Evolutionary conservation across 2,797 vertebrate genomes (phyloP).

Genomic region (Ctenopoma multispine): DNA sequence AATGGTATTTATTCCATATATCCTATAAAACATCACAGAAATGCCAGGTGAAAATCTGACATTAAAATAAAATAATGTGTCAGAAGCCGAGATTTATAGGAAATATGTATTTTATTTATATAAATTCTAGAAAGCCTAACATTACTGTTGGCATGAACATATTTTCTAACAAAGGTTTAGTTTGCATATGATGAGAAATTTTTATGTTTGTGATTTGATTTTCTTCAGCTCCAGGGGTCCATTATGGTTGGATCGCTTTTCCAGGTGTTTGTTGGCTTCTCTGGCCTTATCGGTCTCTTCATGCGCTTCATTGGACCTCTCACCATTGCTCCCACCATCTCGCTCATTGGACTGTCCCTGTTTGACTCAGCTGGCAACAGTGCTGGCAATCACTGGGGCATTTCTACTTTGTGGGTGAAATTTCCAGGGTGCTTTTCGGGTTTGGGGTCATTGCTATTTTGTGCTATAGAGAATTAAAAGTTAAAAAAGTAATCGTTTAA

Average conservation of each 20-base stretch:
- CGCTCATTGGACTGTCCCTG: constrained; percentile 92
- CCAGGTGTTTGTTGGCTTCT: constrained; percentile 94
- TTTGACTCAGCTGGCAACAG: constrained; percentile 89
- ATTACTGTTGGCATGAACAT: no score
- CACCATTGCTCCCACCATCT: constrained; percentile 96
- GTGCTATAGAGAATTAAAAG: no score
- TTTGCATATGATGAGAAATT: no score
- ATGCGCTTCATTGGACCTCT: constrained; percentile 96
- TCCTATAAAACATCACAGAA: no score
- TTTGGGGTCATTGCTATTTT: background rate
- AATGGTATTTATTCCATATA: background rate
- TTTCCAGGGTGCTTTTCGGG: background rate
- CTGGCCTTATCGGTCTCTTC: constrained; percentile 94
- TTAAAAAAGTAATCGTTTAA: no score
- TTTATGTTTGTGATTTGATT: no score
- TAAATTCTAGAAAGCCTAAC: no score
- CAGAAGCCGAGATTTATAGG: no score
- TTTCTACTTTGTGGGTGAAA: constrained; percentile 89
- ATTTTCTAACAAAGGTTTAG: no score
- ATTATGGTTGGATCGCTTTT: constrained; percentile 95
- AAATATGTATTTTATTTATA: no score
- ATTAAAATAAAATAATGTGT: no score
- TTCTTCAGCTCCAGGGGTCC: constrained; percentile 91
- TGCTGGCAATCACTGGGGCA: constrained; percentile 96
- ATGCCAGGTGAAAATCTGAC: no score